Conservation (phyloP, 2,888 invertebrate genomes). For the Petrolisthes manimaculis region DNA sequence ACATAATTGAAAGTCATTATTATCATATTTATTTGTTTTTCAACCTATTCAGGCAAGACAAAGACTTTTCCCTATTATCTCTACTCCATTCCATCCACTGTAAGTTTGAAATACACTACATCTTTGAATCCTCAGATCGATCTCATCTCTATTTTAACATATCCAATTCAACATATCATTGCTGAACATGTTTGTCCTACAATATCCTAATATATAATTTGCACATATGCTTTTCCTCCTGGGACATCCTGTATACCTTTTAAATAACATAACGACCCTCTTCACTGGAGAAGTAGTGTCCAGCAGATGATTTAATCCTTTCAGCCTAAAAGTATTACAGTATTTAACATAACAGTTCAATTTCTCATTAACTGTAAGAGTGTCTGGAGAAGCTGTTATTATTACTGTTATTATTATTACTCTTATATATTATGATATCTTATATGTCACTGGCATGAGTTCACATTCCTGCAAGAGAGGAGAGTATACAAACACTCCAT, state of each 20-base stretch:
- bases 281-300: constrained; percentile 25
- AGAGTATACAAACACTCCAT: constrained; percentile 10
- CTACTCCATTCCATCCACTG: too few species aligned
- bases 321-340: constrained; percentile 26
- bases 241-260: constrained; percentile 16
- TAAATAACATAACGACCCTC: not conserved
- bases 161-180: too few species aligned
- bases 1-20: too few species aligned
- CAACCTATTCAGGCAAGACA: not conserved
- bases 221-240: too few species aligned
- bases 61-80: too few species aligned
- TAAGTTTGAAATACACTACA: too few species aligned
- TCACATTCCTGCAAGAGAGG: not conserved
- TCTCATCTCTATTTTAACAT: too few species aligned
- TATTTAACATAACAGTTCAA: constrained; percentile 11
- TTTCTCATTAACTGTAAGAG: constrained; percentile 20
- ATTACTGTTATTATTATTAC: not conserved
- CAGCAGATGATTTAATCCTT: constrained; percentile 18
- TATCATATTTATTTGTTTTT: constrained; percentile 28
- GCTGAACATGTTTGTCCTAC: too few species aligned
- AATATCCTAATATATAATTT: too few species aligned
- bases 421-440: not conserved
- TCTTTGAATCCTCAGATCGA: too few species aligned
- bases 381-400: constrained; percentile 29
- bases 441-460: constrained; percentile 30